Percentiles rank a stretch among this genome's conserved stretches.
Evolutionary conservation across 2,888 invertebrate species (phyloP).

Genomic region (Choreutis nemorana): DNA sequence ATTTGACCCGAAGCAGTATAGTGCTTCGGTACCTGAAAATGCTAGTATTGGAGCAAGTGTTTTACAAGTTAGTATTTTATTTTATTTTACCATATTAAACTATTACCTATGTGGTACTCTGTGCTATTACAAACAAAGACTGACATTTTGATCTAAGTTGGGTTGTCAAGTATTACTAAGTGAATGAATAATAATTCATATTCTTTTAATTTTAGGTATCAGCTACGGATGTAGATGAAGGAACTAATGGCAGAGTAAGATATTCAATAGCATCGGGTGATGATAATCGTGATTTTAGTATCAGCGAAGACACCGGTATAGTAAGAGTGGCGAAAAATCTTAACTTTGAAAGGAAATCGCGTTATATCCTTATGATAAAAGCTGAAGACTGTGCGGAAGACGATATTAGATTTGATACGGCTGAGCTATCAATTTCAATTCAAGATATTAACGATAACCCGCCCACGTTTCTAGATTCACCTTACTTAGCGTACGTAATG

Average conservation of each 20-base stretch:
- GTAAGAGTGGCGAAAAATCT: slow-evolving; percentile 91
- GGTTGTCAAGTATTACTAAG: not conserved
- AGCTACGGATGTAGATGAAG: slow-evolving; percentile 89
- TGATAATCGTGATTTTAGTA: slow-evolving; percentile 89
- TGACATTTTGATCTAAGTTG: slow-evolving; percentile 1
- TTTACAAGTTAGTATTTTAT: slow-evolving; percentile 70
- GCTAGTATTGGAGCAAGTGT: slow-evolving; percentile 93
- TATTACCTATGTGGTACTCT: slow-evolving; percentile 2
- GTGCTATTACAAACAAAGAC: slow-evolving; percentile 1
- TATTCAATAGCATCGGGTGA: slow-evolving; percentile 91
- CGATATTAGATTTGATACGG: slow-evolving; percentile 76
- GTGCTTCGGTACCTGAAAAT: slow-evolving; percentile 90
- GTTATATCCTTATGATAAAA: slow-evolving; percentile 82
- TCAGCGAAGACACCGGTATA: slow-evolving; percentile 90
- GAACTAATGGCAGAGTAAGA: slow-evolving; percentile 88
- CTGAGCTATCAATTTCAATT: slow-evolving; percentile 83
- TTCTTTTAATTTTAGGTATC: slow-evolving; percentile 71
- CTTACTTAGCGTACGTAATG: slow-evolving; percentile 92
- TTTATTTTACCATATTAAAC: slow-evolving; percentile 4
- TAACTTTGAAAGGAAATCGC: slow-evolving; percentile 89
- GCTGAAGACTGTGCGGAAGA: slow-evolving; percentile 89
- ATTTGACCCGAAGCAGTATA: slow-evolving; percentile 89
- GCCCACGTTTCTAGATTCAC: slow-evolving; percentile 93
- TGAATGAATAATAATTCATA: not conserved
- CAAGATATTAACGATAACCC: slow-evolving; percentile 94